These are phyloP conservation scores for Caiman crocodilus DNA, from an alignment of 2,797 vertebrate genomes.

Conservation along the genomic window DNA sequence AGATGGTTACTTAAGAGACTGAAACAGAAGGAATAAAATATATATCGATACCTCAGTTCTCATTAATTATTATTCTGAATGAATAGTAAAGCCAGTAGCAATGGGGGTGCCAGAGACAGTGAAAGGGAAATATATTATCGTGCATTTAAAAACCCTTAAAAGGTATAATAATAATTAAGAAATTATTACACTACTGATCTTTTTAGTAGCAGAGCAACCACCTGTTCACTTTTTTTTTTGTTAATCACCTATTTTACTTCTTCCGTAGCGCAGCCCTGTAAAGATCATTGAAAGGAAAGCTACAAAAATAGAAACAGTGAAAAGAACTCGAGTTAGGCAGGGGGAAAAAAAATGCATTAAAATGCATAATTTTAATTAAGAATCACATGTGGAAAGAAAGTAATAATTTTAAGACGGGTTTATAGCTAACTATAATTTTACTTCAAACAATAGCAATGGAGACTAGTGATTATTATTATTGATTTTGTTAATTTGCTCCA, in stretches of 20 bases:
- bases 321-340: constrained; percentile 39
- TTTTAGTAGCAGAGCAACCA: constrained; percentile 71
- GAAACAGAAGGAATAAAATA: constrained; percentile 80
- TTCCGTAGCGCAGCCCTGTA: constrained; percentile 46
- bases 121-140: constrained; percentile 73
- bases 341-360: not conserved
- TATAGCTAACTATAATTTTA: constrained; percentile 57
- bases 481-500: constrained; percentile 57
- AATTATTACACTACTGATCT: constrained; percentile 78
- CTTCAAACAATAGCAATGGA: constrained; percentile 52
- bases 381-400: constrained; percentile 37
- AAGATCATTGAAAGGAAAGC: constrained; percentile 62
- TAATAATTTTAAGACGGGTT: constrained; percentile 55
- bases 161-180: constrained; percentile 81
- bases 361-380: constrained; percentile 73
- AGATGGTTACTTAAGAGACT: constrained; percentile 81
- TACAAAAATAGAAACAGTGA: constrained; percentile 31
- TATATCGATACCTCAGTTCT: constrained; percentile 74
- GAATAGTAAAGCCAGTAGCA: constrained; percentile 75
- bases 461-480: constrained; percentile 52
- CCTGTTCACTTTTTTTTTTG: constrained; percentile 72
- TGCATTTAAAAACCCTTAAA: constrained; percentile 78
- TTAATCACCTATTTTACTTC: constrained; percentile 67
- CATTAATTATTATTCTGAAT: constrained; percentile 82
- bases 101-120: constrained; percentile 66